A percentile compares a stretch with the other conserved stretches of the same genome.
Evolutionary conservation across 2,113 vertebrate species (phyloP).

Genomic region (Ornithorhynchus anatinus): DNA sequence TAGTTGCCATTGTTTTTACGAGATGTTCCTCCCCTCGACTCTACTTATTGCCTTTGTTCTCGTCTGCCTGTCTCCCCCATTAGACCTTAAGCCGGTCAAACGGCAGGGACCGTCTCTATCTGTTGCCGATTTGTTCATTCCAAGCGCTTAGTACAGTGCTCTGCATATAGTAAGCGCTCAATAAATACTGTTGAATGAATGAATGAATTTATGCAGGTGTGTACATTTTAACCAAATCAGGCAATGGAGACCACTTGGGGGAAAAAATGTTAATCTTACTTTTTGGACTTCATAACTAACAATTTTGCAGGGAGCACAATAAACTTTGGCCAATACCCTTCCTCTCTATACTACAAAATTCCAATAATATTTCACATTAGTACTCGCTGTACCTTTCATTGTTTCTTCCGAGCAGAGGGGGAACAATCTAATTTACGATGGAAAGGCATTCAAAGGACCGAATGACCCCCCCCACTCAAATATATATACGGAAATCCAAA

Average conservation of each 20-base stretch:
- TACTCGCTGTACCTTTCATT: neutral
- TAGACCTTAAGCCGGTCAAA: too few species aligned
- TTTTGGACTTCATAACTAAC: neutral
- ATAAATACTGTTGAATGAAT: too few species aligned
- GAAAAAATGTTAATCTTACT: neutral
- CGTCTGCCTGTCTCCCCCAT: too few species aligned
- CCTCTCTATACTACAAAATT: constrained; percentile 17
- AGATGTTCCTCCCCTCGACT: too few species aligned
- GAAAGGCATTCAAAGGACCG: neutral
- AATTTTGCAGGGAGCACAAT: neutral
- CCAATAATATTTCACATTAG: neutral
- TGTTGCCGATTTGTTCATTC: too few species aligned
- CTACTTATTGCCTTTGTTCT: too few species aligned
- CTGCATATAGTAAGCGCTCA: too few species aligned
- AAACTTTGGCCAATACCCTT: neutral
- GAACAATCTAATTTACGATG: neutral
- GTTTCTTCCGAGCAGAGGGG: constrained; percentile 24
- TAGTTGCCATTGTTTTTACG: too few species aligned
- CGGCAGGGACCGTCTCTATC: too few species aligned
- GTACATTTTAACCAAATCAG: too few species aligned
- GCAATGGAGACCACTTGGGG: neutral
- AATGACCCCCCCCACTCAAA: constrained; percentile 61
- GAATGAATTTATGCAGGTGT: too few species aligned
- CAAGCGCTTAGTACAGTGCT: too few species aligned
- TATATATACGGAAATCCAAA: constrained; percentile 60